Evolutionary conservation across 1,140 invertebrate genomes (phyloP).

Genomic region (Cydia amplana): DNA sequence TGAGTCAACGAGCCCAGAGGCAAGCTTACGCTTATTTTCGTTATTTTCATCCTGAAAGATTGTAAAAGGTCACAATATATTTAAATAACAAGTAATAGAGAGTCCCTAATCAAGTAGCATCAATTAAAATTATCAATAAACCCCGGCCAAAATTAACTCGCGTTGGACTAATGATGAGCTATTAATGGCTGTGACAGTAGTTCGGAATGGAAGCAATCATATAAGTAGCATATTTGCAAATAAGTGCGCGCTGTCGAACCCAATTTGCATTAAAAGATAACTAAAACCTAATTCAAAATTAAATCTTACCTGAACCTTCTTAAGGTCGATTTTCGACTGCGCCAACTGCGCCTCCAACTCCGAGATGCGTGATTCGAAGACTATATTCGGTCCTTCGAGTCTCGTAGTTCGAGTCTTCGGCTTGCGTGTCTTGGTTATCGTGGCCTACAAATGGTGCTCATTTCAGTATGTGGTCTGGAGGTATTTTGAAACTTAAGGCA

Average conservation of each 20-base stretch:
- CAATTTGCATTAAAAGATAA: too few species aligned
- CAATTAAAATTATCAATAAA: too few species aligned
- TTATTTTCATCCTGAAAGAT: slow-evolving; percentile 82
- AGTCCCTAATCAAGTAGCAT: too few species aligned
- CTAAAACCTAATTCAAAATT: neutral
- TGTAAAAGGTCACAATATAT: neutral
- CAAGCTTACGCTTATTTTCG: slow-evolving; percentile 81
- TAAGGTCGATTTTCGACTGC: slow-evolving; percentile 86
- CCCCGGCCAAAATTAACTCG: slow-evolving; percentile 87
- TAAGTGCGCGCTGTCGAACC: too few species aligned
- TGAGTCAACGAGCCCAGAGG: slow-evolving; percentile 79
- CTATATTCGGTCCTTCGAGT: slow-evolving; percentile 83
- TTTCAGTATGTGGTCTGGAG: neutral
- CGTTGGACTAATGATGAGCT: slow-evolving; percentile 97
- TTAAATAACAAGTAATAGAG: neutral
- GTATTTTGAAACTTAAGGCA: neutral
- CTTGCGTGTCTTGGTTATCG: slow-evolving; percentile 58
- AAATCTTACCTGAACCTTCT: slow-evolving; percentile 81
- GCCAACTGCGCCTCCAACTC: slow-evolving; percentile 90
- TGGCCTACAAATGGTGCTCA: slow-evolving; percentile 42
- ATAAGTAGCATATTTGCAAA: too few species aligned
- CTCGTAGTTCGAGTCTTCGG: slow-evolving; percentile 59
- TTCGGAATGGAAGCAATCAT: slow-evolving; percentile 82
- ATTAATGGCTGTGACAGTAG: slow-evolving; percentile 93
- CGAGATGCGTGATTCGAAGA: slow-evolving; percentile 90